A percentile compares a stretch with the other conserved stretches of the same genome.
These are phyloP conservation scores for Exephanes ischioxanthus DNA, from an alignment of 2,888 invertebrate species.

Conservation along the genomic window DNA sequence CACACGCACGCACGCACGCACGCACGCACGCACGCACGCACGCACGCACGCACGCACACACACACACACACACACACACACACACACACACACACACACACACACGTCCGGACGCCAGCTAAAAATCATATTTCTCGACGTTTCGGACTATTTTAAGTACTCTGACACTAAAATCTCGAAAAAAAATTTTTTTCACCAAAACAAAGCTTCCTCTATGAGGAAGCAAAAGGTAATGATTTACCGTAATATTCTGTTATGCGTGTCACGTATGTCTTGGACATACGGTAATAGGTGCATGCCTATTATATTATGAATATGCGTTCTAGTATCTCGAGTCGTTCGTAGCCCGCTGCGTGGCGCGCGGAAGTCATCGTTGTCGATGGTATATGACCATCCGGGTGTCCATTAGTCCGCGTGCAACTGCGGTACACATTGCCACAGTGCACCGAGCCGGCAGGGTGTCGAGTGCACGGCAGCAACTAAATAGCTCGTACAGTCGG, in stretches of 20 bases:
- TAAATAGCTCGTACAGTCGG: background rate
- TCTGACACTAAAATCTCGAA: too few species aligned
- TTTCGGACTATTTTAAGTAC: too few species aligned
- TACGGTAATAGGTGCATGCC: background rate
- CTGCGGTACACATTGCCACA: slow-evolving; percentile 3
- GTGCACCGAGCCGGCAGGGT: background rate
- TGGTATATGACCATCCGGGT: slow-evolving; percentile 10
- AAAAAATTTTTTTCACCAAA: too few species aligned
- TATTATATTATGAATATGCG: background rate
- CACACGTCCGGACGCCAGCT: too few species aligned
- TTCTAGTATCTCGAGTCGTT: background rate
- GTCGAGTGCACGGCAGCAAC: background rate
- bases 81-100: too few species aligned
- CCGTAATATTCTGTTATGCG: background rate
- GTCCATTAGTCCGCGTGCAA: slow-evolving; percentile 11
- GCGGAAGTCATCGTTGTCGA: slow-evolving; percentile 21
- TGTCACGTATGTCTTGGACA: background rate
- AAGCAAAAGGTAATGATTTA: background rate
- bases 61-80: too few species aligned
- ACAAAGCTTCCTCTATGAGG: too few species aligned
- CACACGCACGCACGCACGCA: too few species aligned
- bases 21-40: too few species aligned
- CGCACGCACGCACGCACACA: too few species aligned
- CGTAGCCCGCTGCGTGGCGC: background rate
- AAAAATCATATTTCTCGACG: too few species aligned